Evolutionary conservation across 2,113 vertebrate species (phyloP).

Genomic region (Rhabdornis inornatus): DNA sequence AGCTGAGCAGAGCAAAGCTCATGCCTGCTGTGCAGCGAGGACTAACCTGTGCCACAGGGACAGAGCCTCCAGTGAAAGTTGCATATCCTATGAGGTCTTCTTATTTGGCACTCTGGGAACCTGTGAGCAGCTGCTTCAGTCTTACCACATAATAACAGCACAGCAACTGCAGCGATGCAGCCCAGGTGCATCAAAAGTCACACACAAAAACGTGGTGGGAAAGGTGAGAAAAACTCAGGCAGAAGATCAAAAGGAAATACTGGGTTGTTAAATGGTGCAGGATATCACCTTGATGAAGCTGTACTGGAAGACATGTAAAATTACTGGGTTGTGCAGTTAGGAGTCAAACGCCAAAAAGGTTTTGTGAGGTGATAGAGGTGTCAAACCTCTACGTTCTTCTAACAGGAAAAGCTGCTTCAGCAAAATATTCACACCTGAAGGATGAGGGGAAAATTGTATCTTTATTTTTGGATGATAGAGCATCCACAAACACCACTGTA

Average conservation of each 20-base stretch:
- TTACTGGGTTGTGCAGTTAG: background rate
- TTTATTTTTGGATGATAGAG: background rate
- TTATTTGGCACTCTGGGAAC: background rate
- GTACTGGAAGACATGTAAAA: background rate
- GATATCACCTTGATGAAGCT: background rate
- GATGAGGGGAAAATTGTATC: background rate
- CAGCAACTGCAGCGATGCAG: background rate
- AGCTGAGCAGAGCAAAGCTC: background rate
- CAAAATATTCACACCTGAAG: background rate
- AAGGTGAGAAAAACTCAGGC: background rate
- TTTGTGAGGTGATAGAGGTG: background rate
- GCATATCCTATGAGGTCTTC: background rate
- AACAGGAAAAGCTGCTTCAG: background rate
- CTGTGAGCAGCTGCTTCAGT: background rate
- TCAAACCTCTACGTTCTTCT: background rate
- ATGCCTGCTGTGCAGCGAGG: background rate
- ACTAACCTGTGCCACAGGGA: background rate
- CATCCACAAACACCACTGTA: background rate
- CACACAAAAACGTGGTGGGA: background rate
- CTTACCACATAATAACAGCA: accelerated
- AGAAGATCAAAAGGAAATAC: background rate
- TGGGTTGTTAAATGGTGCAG: background rate
- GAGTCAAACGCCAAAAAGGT: background rate
- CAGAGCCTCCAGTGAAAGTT: background rate
- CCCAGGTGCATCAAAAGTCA: background rate